Conservation (phyloP, 2,797 vertebrate genomes). For the Crax fasciolata region DNA sequence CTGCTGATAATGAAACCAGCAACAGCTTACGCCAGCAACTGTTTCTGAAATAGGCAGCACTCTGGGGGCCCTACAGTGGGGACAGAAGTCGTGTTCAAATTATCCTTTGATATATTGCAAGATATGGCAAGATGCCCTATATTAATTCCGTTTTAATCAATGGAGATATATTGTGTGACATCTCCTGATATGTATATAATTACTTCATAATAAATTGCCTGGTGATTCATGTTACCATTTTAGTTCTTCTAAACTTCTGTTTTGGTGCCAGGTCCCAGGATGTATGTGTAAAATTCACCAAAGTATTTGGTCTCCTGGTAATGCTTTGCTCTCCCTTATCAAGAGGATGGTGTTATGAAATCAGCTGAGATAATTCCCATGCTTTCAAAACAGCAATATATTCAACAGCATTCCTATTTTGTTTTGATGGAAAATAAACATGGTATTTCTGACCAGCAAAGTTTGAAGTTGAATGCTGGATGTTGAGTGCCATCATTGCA, state of each 20-base stretch:
- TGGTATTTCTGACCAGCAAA: background rate
- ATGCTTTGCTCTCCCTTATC: background rate
- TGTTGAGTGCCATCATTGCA: background rate
- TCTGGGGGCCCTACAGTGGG: background rate
- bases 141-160: conserved; percentile 60
- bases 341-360: background rate
- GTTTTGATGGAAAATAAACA: background rate
- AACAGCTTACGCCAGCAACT: background rate
- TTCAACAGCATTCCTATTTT: background rate
- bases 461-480: background rate
- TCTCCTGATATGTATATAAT: conserved; percentile 13
- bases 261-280: background rate
- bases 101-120: conserved; percentile 14
- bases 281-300: background rate
- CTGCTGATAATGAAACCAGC: background rate
- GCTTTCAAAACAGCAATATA: background rate
- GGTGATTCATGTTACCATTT: conserved; percentile 40
- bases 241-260: background rate
- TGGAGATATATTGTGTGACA: conserved; percentile 15
- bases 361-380: background rate
- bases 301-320: background rate
- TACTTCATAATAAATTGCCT: conserved; percentile 14
- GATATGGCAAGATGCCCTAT: conserved; percentile 4
- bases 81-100: background rate
- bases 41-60: background rate